Evolutionary conservation across 2,113 vertebrate genomes (phyloP), one percentile per base, ranked within the genome.

Genomic region (Pleuronectes platessa): DNA sequence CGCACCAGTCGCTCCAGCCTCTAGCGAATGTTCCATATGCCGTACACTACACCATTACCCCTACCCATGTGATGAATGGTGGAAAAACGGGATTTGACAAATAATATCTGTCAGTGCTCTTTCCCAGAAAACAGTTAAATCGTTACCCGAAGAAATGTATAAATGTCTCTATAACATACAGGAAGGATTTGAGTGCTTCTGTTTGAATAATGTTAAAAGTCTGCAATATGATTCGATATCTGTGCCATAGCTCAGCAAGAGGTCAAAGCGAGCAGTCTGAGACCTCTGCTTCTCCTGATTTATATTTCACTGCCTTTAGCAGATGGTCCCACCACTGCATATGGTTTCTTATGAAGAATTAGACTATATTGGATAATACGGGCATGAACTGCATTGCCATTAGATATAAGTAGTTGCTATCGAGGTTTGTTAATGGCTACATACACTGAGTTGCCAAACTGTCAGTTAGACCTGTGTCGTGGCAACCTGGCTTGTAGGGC

Each of bases 51-150:
- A 79, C 85, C 90, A 92, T 91, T 92, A 90, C 86, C 69, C 59
- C 73, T 78, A 63, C 49, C 70, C 71, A 64, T 51, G 73, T 90
- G 90, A 91, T 88, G 81, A 87, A 91, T 90, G 76, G 76, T 90
- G 87, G 87, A 90, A 93, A 93, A 90, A 86, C 77, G 88, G 75
- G 71, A 82, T 82, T 72, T 90, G 86, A 93, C 86, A 87, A 90
- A 92, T 89, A 74, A 81, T 88, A 87, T 90, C 80, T 84, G 88
- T 81, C 87, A 88, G 69, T 53, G 37, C 27, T 60, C 78, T 75
- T 81, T 63, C 79, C 67, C 31, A 87, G 67, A 84, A 82, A 86
- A 87, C 70, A 68, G 70, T 88, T 82, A 83, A 86, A 88, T 79
- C 69, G 62, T 84, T 78, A 78, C 75, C 78, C 78, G 49, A 74